A percentile compares a stretch with the other conserved stretches of the same genome.
phyloP scores from a whole-genome alignment of 2,113 vertebrate genomes.

The Phylloscopus trochiloides region DNA sequence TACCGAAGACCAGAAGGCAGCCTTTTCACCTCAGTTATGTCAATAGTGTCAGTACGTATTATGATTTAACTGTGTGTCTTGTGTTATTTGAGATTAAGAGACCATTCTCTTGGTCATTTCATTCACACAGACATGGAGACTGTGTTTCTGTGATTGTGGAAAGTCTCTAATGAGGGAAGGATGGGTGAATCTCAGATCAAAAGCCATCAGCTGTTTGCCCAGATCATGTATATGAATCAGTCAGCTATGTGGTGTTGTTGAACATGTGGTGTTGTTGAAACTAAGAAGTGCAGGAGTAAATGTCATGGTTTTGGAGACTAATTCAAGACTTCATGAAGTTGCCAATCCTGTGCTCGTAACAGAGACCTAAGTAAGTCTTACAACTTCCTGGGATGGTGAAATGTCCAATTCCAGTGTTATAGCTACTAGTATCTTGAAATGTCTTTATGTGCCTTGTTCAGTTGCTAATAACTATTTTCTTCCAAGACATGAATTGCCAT shows the following conservation, averaged over 20 bases:
- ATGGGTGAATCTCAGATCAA: neutral
- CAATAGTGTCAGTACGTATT: accelerated
- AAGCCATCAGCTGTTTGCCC: neutral
- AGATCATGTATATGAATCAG: neutral
- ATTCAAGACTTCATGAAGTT: neutral
- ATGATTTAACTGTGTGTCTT: neutral
- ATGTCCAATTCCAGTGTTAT: neutral
- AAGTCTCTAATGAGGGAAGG: neutral
- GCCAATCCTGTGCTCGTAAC: neutral
- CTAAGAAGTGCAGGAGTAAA: neutral
- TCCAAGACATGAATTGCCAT: neutral
- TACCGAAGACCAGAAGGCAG: neutral
- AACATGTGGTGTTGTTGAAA: neutral
- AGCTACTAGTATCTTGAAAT: neutral
- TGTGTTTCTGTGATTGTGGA: neutral
- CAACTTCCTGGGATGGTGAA: neutral
- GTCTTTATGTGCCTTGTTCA: neutral
- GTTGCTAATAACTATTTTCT: neutral
- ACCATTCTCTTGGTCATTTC: neutral
- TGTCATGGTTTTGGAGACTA: neutral
- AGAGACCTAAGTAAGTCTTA: neutral
- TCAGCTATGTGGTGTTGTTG: neutral
- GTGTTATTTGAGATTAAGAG: neutral
- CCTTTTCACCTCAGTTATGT: neutral
- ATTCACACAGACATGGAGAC: neutral